Percentiles rank a stretch among this genome's conserved stretches.
Evolutionary conservation across 1,140 invertebrate species (phyloP).

Genomic region (Camponotus pennsylvanicus): DNA sequence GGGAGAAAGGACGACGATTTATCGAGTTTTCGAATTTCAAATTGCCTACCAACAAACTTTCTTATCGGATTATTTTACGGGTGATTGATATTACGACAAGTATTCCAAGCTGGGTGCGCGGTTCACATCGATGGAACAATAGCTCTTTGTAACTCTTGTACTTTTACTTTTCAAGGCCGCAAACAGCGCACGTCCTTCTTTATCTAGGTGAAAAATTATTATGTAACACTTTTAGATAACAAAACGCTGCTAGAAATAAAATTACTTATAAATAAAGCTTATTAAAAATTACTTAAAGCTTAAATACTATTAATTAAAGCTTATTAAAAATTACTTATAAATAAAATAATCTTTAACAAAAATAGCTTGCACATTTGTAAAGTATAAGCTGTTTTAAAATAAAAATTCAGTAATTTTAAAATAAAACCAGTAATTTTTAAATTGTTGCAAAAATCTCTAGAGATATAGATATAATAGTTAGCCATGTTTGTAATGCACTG

Average conservation of each 20-base stretch:
- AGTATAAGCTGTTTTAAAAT: background rate
- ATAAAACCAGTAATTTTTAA: background rate
- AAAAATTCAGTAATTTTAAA: background rate
- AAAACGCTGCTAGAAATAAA: background rate
- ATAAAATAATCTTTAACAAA: background rate
- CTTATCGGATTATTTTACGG: slow-evolving; percentile 60
- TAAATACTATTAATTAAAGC: no score
- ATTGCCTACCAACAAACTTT: slow-evolving; percentile 50
- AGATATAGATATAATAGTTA: background rate
- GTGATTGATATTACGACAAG: slow-evolving; percentile 45
- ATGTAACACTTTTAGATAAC: background rate
- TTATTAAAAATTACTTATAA: background rate
- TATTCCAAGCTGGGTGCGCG: slow-evolving; percentile 37
- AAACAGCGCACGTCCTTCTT: background rate
- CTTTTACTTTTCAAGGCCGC: background rate
- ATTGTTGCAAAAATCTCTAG: slow-evolving; percentile 1
- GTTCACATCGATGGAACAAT: slow-evolving; percentile 24
- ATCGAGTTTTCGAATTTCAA: slow-evolving; percentile 70
- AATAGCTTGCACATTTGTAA: background rate
- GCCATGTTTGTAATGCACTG: background rate
- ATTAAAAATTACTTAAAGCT: no score
- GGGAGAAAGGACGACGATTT: slow-evolving; percentile 61
- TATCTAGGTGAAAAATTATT: background rate
- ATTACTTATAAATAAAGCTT: no score
- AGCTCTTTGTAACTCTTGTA: slow-evolving; percentile 10